phyloP scores from a whole-genome alignment of 2,888 invertebrate genomes.

The Pristionchus japonicus region DNA sequence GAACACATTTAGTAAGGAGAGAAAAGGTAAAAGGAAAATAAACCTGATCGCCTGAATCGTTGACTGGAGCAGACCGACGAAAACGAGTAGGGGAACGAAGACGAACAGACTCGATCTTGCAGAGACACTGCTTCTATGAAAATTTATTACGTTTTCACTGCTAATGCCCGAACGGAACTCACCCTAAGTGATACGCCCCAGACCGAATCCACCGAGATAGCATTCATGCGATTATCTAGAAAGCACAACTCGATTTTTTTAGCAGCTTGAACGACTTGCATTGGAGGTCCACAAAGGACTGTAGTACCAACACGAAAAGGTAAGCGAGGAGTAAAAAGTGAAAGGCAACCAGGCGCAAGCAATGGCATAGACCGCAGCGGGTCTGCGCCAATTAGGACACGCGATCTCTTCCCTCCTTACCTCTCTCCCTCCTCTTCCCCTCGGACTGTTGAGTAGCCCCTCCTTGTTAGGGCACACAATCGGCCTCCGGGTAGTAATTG shows the following conservation, averaged over 20 bases:
- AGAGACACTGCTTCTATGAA: background rate
- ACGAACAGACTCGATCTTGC: background rate
- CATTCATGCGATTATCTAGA: background rate
- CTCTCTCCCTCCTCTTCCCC: background rate
- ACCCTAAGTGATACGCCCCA: background rate
- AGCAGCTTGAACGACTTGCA: too few relatives aligned
- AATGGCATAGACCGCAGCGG: constrained; percentile 18
- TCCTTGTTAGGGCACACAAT: constrained; percentile 37
- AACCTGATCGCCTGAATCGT: constrained; percentile 8
- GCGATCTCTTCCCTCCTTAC: background rate
- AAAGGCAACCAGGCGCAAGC: constrained; percentile 10
- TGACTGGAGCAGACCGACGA: background rate
- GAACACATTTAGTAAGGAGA: background rate
- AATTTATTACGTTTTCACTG: too few relatives aligned
- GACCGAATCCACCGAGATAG: background rate
- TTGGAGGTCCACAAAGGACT: too few relatives aligned
- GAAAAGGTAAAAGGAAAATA: background rate
- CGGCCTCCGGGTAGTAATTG: background rate
- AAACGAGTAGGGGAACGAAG: constrained; percentile 6
- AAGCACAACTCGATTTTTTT: background rate
- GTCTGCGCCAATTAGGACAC: background rate
- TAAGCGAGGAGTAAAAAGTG: background rate
- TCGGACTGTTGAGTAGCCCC: constrained; percentile 24
- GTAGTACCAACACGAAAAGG: background rate
- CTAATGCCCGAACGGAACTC: too few relatives aligned